Base-by-base conservation (phyloP, 1,140 invertebrate species). In the Drosophila lowei region DNA sequence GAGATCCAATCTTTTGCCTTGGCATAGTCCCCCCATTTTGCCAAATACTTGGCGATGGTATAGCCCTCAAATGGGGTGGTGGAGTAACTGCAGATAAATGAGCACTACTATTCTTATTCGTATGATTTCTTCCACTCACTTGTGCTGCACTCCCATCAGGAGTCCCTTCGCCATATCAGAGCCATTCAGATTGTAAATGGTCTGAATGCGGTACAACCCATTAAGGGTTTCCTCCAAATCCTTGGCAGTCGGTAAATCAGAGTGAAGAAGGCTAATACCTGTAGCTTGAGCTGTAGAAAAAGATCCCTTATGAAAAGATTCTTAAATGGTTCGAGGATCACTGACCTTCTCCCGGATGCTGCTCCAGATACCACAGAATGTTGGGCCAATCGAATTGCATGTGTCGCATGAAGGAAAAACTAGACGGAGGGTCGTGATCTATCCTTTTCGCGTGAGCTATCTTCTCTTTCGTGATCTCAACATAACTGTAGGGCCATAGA, bases 341-440 rank as follows among this genome's bases (percentile, higher is more conserved):
- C 52, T 18, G 3, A 54, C 52, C 52, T 13, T 3, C 15, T n/a
- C 28, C 52, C 18, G 38, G 16, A 34, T 42, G 28, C 34, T 54
- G 52, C 34, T 54, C 52, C 8, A 54, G 34, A 54, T 54, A 18
- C 52, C 16, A 38, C 16, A 54, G 11, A 15, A 28, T 38, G 38
- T 21, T 54, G 16, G 7, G 9, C 52, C 52, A 54, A 13, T 54
- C 52, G 7, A 3, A 2, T 11, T 41, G 52, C 52, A 54, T 42
- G 21, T 42, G 52, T 13, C 52, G 52, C 18, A 54, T 15, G 5
- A 54, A 16, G 4, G 15, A 9, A 41, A 54, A 34, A 13, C 28
- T n/a, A 13, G 16, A 18, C 5, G 23, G 9, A 11, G 52, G 38
- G 7, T 42, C 18, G n/a, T 11, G 7, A 5, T 38, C 28, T 5